Evolutionary conservation across 2,797 vertebrate genomes (phyloP), one percentile per base, ranked within the genome.

Genomic region (Melanotaenia nigrans): DNA sequence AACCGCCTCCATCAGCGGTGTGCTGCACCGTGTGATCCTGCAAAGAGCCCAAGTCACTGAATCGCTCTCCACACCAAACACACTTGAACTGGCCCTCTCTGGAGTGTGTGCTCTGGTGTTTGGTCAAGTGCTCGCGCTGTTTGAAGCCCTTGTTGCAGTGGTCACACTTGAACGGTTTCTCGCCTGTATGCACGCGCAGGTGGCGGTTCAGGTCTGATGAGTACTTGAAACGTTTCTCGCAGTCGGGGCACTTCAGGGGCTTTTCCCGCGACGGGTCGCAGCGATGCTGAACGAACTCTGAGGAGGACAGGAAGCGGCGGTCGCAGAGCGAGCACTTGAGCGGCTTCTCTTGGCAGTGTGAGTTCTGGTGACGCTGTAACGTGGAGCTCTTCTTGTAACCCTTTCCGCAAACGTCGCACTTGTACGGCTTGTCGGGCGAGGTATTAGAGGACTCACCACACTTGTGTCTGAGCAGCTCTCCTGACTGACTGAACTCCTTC

Each of bases 1-100:
- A 99, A 16, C 95, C 93, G 0, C 95, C 95, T 0, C 96, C 95
- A 55, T 99, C 97, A 0, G 96, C 94, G 0, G 97, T 97, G 90
- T 99, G 98, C 91, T 98, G 97, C 6, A 97, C 95, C 0, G 97
- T 99, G 92, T 99, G 98, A 84, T 99, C 98, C 95, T 99, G 97
- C 85, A 99, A 92, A 56, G 97, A 93, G 10, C 95, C 95, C 88
- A 99, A 91, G 91, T 99, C 97, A 82, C 97, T 95, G 79, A 98
- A 99, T 16, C 98, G 95, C 63, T 99, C 98, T 0, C 98, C 97
- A 0, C 98, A 99, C 98, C 98, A 99, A 60, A 98, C 96, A 13
- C 98, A 98, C 91, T 99, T 99, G 92, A 97, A 99, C 93, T 98
- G 97, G 83, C 97, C 96, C 89, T 99, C 97, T 0, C 98, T 93